A percentile compares a stretch with the other conserved stretches of the same genome.
phyloP scores from a whole-genome alignment of 2,888 invertebrate species.

The Tenthredo amoena region DNA sequence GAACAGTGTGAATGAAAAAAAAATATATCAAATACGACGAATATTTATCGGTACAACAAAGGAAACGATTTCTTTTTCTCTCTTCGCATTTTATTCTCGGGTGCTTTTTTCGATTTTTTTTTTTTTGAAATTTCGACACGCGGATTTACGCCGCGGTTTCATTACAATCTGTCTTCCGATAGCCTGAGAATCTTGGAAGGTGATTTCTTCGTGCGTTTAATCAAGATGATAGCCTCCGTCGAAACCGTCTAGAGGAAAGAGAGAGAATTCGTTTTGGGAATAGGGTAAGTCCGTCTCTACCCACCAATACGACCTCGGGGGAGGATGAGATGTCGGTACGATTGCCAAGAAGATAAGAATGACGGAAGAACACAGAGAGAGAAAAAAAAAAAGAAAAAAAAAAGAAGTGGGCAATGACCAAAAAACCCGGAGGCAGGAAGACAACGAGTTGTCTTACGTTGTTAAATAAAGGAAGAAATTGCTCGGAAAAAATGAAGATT shows the following conservation, averaged over 20 bases:
- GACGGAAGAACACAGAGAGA: not conserved
- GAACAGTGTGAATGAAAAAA: not conserved
- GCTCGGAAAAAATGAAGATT: conserved; percentile 20
- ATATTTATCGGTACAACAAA: not conserved
- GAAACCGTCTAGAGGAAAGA: not conserved
- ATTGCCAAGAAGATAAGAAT: conserved; percentile 48
- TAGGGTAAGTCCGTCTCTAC: conserved; percentile 24
- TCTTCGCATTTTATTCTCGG: not conserved
- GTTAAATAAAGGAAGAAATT: conserved; percentile 38
- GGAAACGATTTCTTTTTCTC: not conserved
- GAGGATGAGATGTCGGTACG: conserved; percentile 40
- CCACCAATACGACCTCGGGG: conserved; percentile 25
- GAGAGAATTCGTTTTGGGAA: conserved; percentile 41
- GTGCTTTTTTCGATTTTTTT: not conserved
- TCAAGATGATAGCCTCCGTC: conserved; percentile 41
- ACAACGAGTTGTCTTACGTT: conserved; percentile 19
- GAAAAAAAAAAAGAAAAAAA: not conserved
- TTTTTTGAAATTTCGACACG: not conserved
- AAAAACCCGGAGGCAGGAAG: conserved; percentile 26
- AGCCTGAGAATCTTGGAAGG: conserved; percentile 20
- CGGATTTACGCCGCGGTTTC: conserved; percentile 11
- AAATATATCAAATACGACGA: not conserved
- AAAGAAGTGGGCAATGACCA: conserved; percentile 17
- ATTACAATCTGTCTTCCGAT: conserved; percentile 13
- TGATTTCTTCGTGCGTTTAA: conserved; percentile 39